Percentiles rank a stretch among this genome's conserved stretches.
These are phyloP conservation scores for Phylloscopus collybita DNA, from an alignment of 2,797 vertebrate genomes.

Conservation along the genomic window DNA sequence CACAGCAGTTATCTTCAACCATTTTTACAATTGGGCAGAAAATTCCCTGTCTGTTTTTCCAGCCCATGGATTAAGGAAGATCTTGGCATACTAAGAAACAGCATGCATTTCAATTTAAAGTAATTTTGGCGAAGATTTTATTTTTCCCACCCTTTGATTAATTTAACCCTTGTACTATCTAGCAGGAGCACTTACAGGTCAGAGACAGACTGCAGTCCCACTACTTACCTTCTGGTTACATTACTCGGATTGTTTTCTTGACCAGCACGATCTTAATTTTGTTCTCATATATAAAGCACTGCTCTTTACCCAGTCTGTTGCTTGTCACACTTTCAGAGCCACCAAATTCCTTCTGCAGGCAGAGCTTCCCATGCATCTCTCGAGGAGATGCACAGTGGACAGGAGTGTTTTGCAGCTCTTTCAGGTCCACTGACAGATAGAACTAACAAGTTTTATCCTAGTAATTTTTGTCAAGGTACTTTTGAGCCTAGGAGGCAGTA, in stretches of 20 bases:
- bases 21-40: background rate
- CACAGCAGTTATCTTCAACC: background rate
- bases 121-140: background rate
- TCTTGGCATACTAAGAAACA: background rate
- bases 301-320: background rate
- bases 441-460: background rate
- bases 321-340: background rate
- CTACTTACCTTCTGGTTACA: background rate
- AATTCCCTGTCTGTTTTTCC: background rate
- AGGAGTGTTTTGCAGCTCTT: background rate
- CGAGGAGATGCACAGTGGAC: background rate
- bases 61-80: background rate
- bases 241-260: background rate
- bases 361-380: background rate
- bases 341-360: background rate
- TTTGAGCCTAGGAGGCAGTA: background rate
- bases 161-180: background rate
- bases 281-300: background rate
- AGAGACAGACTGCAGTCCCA: background rate
- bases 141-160: background rate
- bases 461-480: conserved; percentile 12
- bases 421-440: background rate
- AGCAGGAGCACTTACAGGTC: background rate
- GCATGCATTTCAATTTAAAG: background rate
- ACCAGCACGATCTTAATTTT: background rate